A percentile compares a stretch with the other conserved stretches of the same genome.
Conservation (phyloP, 2,797 vertebrate genomes). For the Fratercula arctica region DNA sequence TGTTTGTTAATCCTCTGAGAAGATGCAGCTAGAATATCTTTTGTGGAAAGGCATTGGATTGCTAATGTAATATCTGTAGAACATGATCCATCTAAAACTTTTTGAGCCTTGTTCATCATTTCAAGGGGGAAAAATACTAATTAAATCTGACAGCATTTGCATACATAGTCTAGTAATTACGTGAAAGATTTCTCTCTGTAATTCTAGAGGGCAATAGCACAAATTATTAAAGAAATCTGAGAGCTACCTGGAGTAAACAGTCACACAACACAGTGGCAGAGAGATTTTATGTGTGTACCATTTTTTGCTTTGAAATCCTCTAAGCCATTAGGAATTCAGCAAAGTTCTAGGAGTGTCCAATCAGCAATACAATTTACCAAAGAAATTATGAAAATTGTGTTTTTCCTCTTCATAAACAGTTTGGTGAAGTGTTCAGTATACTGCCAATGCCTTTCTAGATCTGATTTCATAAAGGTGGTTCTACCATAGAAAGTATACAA, state of each 20-base stretch:
- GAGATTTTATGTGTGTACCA: rapidly evolving
- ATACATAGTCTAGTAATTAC: slow-evolving; percentile 52
- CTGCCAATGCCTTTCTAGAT: not conserved
- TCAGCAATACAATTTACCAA: not conserved
- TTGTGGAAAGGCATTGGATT: not conserved
- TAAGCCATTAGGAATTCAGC: not conserved
- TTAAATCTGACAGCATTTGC: slow-evolving; percentile 59
- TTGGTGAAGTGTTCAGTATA: not conserved
- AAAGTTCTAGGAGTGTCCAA: not conserved
- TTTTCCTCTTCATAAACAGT: not conserved
- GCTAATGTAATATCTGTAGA: slow-evolving; percentile 22
- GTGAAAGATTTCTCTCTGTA: slow-evolving; percentile 7
- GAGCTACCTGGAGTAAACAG: slow-evolving; percentile 37
- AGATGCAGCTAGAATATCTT: not conserved
- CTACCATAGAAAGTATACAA: not conserved
- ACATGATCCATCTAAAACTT: slow-evolving; percentile 38
- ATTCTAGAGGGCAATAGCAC: slow-evolving; percentile 43
- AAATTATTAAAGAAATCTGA: slow-evolving; percentile 54
- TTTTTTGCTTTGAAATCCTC: not conserved
- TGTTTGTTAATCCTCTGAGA: not conserved
- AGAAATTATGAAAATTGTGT: not conserved
- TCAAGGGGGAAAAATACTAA: slow-evolving; percentile 36
- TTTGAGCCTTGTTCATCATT: slow-evolving; percentile 40
- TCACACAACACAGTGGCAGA: not conserved
- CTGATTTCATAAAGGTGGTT: not conserved